Base-by-base conservation (phyloP, 1,140 invertebrate genomes). In the Papilio xuthus region DNA sequence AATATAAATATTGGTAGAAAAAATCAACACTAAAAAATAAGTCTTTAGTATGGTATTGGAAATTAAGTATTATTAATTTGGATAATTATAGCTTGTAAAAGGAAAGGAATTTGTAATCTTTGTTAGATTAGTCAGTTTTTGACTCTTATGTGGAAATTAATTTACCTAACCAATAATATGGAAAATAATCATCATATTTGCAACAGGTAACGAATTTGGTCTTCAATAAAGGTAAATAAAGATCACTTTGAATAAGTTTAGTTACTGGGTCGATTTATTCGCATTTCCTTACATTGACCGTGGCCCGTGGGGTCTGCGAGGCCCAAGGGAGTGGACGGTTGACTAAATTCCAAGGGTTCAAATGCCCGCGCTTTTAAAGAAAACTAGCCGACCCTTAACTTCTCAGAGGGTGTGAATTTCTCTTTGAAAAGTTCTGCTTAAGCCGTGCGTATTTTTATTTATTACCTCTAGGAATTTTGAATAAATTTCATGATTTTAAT, bases 281-380 rank as follows among this genome's bases (percentile, higher is more conserved):
- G 86, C 86, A 90, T 88, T 84, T 80, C 80, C 79, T 79, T 82
- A 81, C 83, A 82, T 89, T 88, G 91, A 89, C 91, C 91, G 90
- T 88, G 91, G 90, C 91, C 91, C 91, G 87, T 90, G 80, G 85
- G 88, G 84, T 77, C 78, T 76, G 32, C 70, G 12, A 78, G 78
- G 77, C 89, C 84, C 89, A 18, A 60, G 89, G 91, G 91, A 92
- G 70, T 77, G 79, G 78, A 88, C 86, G 90, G 81, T 89, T 91
- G 89, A 91, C 89, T 93, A 89, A 90, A 89, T 86, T 90, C 85
- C 86, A 84, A 87, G 87, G 89, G 88, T 83, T 89, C 90, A 84
- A 86, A 88, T 90, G 84, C 89, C 87, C 87, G 84, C 84, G 84
- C 89, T 90, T 90, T 91, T 91, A 92, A 91, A 89, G 88, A 90